phyloP scores from a whole-genome alignment of 2,797 vertebrate genomes.

The Pogoniulus pusillus region DNA sequence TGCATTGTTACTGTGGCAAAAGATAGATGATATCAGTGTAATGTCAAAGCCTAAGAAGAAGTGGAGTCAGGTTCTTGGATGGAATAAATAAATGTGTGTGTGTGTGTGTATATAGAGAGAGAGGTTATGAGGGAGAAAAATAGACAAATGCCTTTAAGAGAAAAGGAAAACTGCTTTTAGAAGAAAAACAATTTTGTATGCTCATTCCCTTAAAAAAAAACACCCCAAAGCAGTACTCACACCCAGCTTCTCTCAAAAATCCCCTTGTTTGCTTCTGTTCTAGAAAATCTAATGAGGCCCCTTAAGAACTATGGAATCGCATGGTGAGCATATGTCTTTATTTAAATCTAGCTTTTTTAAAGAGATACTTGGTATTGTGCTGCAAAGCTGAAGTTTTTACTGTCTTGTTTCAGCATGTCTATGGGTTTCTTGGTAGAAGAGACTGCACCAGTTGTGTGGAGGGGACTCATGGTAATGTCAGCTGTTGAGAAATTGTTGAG shows the following conservation, averaged over 20 bases:
- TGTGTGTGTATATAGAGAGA: background rate
- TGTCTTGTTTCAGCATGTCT: slow-evolving; percentile 88
- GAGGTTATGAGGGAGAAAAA: background rate
- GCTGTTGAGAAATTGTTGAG: slow-evolving; percentile 91
- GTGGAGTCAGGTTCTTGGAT: background rate
- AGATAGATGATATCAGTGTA: background rate
- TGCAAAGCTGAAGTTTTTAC: slow-evolving; percentile 15
- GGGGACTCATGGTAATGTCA: slow-evolving; percentile 98
- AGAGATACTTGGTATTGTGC: background rate
- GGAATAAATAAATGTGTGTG: background rate
- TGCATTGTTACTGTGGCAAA: background rate
- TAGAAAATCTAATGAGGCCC: slow-evolving; percentile 93
- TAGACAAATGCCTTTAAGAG: background rate
- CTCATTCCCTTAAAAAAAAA: background rate
- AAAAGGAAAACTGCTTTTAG: background rate
- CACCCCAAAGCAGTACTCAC: background rate
- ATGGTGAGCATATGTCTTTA: slow-evolving; percentile 83
- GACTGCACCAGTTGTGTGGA: slow-evolving; percentile 88
- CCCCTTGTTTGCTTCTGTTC: slow-evolving; percentile 48
- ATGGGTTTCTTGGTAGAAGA: slow-evolving; percentile 98
- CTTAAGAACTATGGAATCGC: slow-evolving; percentile 92
- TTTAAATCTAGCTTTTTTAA: slow-evolving; percentile 51
- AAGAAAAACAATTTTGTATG: background rate
- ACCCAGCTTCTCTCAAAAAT: background rate
- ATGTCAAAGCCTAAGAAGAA: background rate